Evolutionary conservation across 2,113 vertebrate genomes (phyloP), one percentile per base, ranked within the genome.

Genomic region (Melospiza georgiana): DNA sequence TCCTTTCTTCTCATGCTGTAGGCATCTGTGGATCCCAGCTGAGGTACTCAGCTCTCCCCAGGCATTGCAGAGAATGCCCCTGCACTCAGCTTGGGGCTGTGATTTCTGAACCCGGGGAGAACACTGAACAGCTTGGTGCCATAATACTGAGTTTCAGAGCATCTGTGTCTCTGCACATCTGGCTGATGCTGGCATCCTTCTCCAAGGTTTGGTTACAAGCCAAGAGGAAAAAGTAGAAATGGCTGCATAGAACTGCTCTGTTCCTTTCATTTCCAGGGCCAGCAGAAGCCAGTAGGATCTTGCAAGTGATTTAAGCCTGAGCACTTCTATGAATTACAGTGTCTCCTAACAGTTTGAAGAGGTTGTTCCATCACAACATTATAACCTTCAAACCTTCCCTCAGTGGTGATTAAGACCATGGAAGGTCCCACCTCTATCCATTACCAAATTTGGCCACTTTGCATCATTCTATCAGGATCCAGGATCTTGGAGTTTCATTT

Each of bases 371-470:
- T 86, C 49, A 68, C 2, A 16, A 76, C 43, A 15, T 67, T 87
- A 46, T 84, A 92, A 89, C 68, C 65, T 84, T 93, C 82, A 90
- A 59, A 77, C 7, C 2, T 88, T 43, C 74, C 28, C 51, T 76
- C 30, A 48, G 52, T 54, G 37, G 25, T 79, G 43, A 20, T 68
- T 49, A 84, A 87, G 62, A 85, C 55, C 17, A 37, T 14, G 74
- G 89, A 95, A 84, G 74, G 23, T 67, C 71, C 41, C 63, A 89
- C 2, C 43, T 63, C 31, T 76, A 62, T 63, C 90, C 43, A 44
- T 83, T 94, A 90, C 90, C 67, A 77, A 91, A 93, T 94, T 71
- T 88, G 79, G 59, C 63, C 68, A 63, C 71, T 84, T 94, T 63
- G 55, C 90, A 71, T 95, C 79, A 90, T 88, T 82, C 31, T 76